phyloP scores from a whole-genome alignment of 2,888 invertebrate genomes.

The Lordiphosa fenestrarum region DNA sequence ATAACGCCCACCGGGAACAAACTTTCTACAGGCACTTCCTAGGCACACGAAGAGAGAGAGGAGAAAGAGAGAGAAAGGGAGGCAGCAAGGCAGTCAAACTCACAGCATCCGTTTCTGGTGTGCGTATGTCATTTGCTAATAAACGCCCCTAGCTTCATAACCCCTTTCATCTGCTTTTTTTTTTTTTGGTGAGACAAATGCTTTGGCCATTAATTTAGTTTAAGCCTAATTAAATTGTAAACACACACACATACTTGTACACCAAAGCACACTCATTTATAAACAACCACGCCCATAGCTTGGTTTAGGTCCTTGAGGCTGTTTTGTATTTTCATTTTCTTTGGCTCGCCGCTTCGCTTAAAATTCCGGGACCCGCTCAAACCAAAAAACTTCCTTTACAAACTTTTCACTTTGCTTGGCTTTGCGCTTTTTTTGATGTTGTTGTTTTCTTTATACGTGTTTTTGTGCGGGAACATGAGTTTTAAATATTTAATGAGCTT shows the following conservation, averaged over 20 bases:
- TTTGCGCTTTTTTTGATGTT: constrained; percentile 17
- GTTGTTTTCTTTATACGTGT: constrained; percentile 26
- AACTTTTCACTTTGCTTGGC: constrained; percentile 33
- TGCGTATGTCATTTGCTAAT: constrained; percentile 35
- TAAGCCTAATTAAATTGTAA: constrained; percentile 66
- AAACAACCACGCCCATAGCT: constrained; percentile 41
- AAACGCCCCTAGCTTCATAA: constrained; percentile 39
- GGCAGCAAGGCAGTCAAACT: constrained; percentile 20
- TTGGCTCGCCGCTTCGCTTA: constrained; percentile 18
- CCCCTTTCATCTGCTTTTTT: constrained; percentile 28
- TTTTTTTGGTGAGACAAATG: constrained; percentile 37
- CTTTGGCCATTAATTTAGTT: constrained; percentile 61
- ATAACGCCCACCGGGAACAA: constrained; percentile 48
- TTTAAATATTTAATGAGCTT: constrained; percentile 62
- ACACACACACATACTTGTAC: constrained; percentile 21
- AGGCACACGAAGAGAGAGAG: background rate
- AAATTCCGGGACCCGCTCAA: constrained; percentile 33
- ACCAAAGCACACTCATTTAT: constrained; percentile 40
- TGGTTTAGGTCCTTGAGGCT: constrained; percentile 42
- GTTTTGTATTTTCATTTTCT: constrained; percentile 4
- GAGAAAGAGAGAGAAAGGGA: constrained; percentile 5
- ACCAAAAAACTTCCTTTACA: constrained; percentile 44
- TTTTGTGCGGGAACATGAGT: constrained; percentile 37
- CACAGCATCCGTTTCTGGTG: constrained; percentile 16
- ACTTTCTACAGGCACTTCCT: constrained; percentile 64